Evolutionary conservation across 2,797 vertebrate genomes (phyloP), one percentile per base, ranked within the genome.

Genomic region (Manis pentadactyla): DNA sequence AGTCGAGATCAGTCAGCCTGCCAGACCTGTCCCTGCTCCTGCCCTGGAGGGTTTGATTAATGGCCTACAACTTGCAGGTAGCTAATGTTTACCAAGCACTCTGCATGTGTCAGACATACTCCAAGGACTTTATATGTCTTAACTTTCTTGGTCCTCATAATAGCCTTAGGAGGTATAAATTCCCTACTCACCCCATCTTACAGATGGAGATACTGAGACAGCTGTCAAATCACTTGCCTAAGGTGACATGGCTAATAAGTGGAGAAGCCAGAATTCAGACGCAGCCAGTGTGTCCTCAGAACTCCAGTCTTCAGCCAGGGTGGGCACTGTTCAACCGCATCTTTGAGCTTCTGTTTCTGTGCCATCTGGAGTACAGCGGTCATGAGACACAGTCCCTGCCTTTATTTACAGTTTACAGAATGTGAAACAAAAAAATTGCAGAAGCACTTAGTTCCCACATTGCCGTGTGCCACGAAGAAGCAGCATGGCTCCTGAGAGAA

Each of bases 241-340:
- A 25, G 21, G 39, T 69, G 23, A 11, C n/a, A 2, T 12, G 37
- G 59, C 73, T 81, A 61, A 2, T 9, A 42, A 49, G 46, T 29
- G 29, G 10, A 49, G 51, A 92, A 83, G 21, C 73, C 63, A 34
- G 34, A 68, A 64, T 59, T 55, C 61, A 78, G 19, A 49, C 23
- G n/a, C 92, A 66, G 8, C 29, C 69, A 15, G 37, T 39, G 19
- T 55, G 74, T 49, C 68, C 42, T 59, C 84, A 2, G 42, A 83
- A 49, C 23, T 68, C 74, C 61, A 12, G 25, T 37, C 13, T 12
- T 39, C 7, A n/a, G 46, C 66, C 71, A 7, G 29, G 37, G 37
- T 4, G 49, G 19, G 23, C 8, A 4, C 25, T 34, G 4, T 23
- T n/a, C 27, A 29, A 4, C 19, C 2, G 13, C 14, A 0, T 19